Base-by-base conservation (phyloP, 2,888 invertebrate genomes). In the Nesidiocoris tenuis region DNA sequence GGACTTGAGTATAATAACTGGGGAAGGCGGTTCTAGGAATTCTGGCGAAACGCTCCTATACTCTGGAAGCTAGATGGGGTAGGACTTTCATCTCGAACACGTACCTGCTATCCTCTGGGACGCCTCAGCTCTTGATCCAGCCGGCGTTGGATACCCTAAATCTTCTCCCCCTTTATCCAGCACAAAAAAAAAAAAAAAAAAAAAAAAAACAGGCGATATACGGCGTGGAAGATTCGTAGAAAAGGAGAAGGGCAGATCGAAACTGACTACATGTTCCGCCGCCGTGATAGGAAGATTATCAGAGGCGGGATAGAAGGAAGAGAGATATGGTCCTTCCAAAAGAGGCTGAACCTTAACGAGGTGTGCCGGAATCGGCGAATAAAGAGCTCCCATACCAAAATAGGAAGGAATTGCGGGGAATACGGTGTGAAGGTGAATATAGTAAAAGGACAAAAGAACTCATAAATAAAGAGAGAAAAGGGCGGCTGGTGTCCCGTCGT, bases 381-480 rank as follows among this genome's bases (percentile, higher is more conserved):
- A 39, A 39, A 39, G 39, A 39, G 39, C 39, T 39, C 3, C 39
- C 39, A 39, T 7, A 3, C 39, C 5, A 39, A 39, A 39, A 39
- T 3, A 39, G 5, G 39, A 12, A 39, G 39, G 39, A n/a, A n/a
- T n/a, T n/a, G n/a, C n/a, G n/a, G n/a, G n/a, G n/a, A n/a, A n/a
- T 9, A 59, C n/a, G 59, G 72, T 61, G 72, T 61, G 72, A 61
- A 72, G 63, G 72, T 61, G 72, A 72, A 61, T 72, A 61, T 72
- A 72, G 72, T 72, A 72, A 72, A 72, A 72, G 72, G 72, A 72
- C 72, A 72, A 72, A 72, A 56, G 72, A 61, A 72, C 72, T 25
- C 72, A 72, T 72, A 72, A 72, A 72, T 72, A 72, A 72, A 54
- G 72, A 72, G 72, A 55, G 39, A 39, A 39, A 39, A 39, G 39